Conservation (phyloP, 1,140 invertebrate genomes). For the Brachionus manjavacas region DNA sequence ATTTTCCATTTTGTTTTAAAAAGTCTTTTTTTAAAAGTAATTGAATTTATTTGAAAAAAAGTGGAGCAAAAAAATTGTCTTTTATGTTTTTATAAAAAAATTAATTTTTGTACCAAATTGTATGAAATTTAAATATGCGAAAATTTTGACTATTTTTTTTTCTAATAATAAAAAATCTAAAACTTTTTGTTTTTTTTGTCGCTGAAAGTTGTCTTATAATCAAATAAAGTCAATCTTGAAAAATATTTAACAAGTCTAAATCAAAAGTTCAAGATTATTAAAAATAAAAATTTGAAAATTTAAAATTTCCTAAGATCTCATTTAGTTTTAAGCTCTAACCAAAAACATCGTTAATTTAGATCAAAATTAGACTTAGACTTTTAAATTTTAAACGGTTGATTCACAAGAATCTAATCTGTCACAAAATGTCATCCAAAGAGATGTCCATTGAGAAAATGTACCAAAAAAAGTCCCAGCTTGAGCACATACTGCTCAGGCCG, state of each 20-base stretch:
- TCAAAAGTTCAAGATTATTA: not conserved
- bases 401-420: not conserved
- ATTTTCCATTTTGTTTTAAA: constrained; percentile 13
- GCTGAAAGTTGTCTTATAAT: not conserved
- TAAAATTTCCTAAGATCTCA: not conserved
- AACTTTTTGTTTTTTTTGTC: too few relatives aligned
- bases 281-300: constrained; percentile 11
- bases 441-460: constrained; percentile 86
- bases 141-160: too few relatives aligned
- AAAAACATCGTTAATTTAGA: not conserved
- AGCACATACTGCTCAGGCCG: constrained; percentile 94
- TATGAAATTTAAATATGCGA: too few relatives aligned
- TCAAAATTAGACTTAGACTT: not conserved
- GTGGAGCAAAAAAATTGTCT: not conserved
- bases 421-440: not conserved
- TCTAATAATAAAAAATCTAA: not conserved
- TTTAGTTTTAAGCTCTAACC: not conserved
- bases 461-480: constrained; percentile 95
- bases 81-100: not conserved
- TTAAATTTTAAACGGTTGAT: not conserved
- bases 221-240: not conserved
- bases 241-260: not conserved
- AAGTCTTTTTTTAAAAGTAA: not conserved
- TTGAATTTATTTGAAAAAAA: not conserved
- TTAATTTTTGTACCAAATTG: too few relatives aligned